phyloP scores from a whole-genome alignment of 2,113 vertebrate genomes.

The Nymphicus hollandicus region DNA sequence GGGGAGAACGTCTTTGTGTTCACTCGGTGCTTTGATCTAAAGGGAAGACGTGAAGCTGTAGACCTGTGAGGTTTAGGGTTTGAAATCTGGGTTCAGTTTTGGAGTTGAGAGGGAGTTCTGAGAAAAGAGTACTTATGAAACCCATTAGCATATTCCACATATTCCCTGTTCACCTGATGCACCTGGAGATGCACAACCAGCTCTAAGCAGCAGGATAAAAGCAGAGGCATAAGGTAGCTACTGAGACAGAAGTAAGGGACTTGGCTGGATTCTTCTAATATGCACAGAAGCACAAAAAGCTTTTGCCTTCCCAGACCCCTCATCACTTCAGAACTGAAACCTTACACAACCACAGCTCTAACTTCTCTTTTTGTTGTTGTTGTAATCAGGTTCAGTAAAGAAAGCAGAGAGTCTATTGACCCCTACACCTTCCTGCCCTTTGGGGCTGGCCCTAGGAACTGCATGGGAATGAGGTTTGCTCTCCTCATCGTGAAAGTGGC shows the following conservation, averaged over 20 bases:
- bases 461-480: constrained; percentile 83
- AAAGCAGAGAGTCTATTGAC: constrained; percentile 67
- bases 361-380: background rate
- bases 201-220: background rate
- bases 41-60: constrained; percentile 13
- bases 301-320: background rate
- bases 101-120: constrained; percentile 27
- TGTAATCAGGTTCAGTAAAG: constrained; percentile 77
- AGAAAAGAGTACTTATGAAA: background rate
- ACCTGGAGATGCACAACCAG: background rate
- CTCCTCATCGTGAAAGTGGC: constrained; percentile 75
- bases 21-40: background rate
- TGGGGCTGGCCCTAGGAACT: constrained; percentile 81
- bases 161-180: background rate
- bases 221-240: background rate
- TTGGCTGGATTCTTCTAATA: background rate
- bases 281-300: background rate
- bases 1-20: constrained; percentile 25
- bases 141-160: background rate
- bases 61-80: constrained; percentile 22
- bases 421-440: constrained; percentile 80
- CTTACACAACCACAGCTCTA: background rate
- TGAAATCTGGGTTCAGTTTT: constrained; percentile 33
- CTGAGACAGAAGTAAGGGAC: background rate
- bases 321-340: background rate